Evolutionary conservation across 2,797 vertebrate species (phyloP), one percentile per base, ranked within the genome.

Genomic region (Spinibarbus caldwelli): DNA sequence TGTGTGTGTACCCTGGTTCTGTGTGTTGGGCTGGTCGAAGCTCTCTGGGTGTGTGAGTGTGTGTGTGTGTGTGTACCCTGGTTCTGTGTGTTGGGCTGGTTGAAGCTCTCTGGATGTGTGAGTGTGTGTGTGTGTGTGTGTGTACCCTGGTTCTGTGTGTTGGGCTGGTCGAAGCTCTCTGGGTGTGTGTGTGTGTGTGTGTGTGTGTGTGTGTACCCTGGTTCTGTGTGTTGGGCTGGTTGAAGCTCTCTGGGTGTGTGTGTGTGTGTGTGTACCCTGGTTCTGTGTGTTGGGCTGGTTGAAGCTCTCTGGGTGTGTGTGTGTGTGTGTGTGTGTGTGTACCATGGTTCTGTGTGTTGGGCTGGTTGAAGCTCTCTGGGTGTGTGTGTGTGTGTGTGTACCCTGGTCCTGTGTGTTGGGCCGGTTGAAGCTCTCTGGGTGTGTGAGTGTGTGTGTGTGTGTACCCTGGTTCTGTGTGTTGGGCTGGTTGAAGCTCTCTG

Each of bases 31-130:
- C n/a, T n/a, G n/a, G n/a, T n/a, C n/a, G n/a, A n/a, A n/a, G n/a
- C n/a, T n/a, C n/a, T n/a, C n/a, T n/a, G n/a, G n/a, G n/a, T 49
- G 47, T 23, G 52, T 10, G 52, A 23, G 21, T n/a, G 52, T 4
- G 52, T n/a, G 23, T 1, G 54, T 11, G 62, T 17, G 62, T 66
- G 1, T 34, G 0, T 66, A 89, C 89, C 89, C 47, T 98, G 96
- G 86, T 98, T 98, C 92, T 98, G 96, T 0, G 97, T 98, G 90
- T 99, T 99, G 90, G 97, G 96, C 83, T 98, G 97, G 90, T 98
- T 97, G 75, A 98, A 97, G 88, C 95, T 97, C 91, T 98, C 97
- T 0, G 98, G 97, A 92, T 99, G 98, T n/a, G n/a, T n/a, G n/a
- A n/a, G n/a, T n/a, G n/a, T n/a, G 36, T 7, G 36, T 1, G 6